Conservation (phyloP, 2,797 vertebrate species). For the Molossus molossus region DNA sequence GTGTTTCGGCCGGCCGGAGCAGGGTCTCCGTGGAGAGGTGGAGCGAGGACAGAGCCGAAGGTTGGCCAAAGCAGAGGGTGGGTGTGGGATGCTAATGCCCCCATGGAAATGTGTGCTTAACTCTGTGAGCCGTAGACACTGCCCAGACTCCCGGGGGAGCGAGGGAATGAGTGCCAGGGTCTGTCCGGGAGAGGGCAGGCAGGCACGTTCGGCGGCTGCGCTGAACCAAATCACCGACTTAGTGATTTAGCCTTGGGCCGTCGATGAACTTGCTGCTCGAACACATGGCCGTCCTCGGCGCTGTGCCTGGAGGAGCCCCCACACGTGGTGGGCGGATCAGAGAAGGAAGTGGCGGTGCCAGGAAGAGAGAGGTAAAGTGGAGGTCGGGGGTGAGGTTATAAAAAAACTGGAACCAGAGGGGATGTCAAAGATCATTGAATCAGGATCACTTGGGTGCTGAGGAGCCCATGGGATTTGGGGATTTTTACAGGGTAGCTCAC, state of each 20-base stretch:
- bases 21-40: background rate
- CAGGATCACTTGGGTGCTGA: background rate
- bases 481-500: background rate
- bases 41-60: background rate
- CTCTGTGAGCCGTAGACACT: constrained; percentile 3
- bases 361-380: background rate
- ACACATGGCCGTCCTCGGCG: background rate
- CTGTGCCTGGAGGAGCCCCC: background rate
- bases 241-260: background rate
- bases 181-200: background rate
- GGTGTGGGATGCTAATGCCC: background rate
- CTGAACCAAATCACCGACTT: constrained; percentile 39
- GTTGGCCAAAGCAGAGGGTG: background rate
- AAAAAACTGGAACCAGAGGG: background rate
- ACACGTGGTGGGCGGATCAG: background rate
- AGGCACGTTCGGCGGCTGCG: background rate
- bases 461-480: background rate
- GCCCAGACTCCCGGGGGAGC: constrained; percentile 19
- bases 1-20: background rate
- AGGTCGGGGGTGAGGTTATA: constrained; percentile 6
- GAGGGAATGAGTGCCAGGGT: background rate
- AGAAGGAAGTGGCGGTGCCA: background rate
- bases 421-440: background rate
- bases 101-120: background rate
- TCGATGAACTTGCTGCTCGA: background rate